Evolutionary conservation across 2,888 invertebrate genomes (phyloP), one percentile per base, ranked within the genome.

Genomic region (Cistogaster globosa): DNA sequence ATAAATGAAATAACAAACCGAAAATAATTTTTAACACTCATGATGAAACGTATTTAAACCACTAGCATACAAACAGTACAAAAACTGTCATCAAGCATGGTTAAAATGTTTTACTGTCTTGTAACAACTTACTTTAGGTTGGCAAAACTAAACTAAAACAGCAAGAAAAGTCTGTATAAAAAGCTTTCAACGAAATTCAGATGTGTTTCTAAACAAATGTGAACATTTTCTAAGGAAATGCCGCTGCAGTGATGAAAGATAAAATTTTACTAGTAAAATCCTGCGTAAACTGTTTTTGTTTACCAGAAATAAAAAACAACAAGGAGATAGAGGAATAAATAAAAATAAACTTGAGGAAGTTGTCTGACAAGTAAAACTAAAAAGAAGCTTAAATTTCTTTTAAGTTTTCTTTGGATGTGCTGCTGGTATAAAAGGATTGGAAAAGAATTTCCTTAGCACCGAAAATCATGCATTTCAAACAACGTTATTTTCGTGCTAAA

Each of bases 261-360:
- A 42, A 68, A 60, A 60, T 36, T 68, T n/a, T 18, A 22, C 60
- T 38, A 72, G 51, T 68, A 67, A 48, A 42, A 69, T 62, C 26
- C 65, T 65, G 65, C 69, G 58, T 72, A 51, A 81, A 84, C 51
- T 22, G 48, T 55, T 65, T 76, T 80, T 55, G 71, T 76, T 80
- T 80, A 80, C 51, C 71, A 36, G 12, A 36, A 45, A 69, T 51
- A n/a, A n/a, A n/a, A n/a, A 26, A 68, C 53, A 45, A 36, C 45
- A 9, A 6, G 67, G 42, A 76, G 18, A 48, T 12, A 20, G 42
- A 11, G 72, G 26, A 18, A 53, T 20, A 11, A 42, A 16, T 53
- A n/a, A 20, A 53, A 5, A 18, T 26, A 58, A 60, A 58, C 58
- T 42, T 32, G 11, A 57, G 63, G 58, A 65, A 72, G 60, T 53